These are phyloP conservation scores for Chrysaora quinquecirrha DNA, from an alignment of 30 jellyfish, hydroid and myxozoan genomes.

Conservation along the genomic window DNA sequence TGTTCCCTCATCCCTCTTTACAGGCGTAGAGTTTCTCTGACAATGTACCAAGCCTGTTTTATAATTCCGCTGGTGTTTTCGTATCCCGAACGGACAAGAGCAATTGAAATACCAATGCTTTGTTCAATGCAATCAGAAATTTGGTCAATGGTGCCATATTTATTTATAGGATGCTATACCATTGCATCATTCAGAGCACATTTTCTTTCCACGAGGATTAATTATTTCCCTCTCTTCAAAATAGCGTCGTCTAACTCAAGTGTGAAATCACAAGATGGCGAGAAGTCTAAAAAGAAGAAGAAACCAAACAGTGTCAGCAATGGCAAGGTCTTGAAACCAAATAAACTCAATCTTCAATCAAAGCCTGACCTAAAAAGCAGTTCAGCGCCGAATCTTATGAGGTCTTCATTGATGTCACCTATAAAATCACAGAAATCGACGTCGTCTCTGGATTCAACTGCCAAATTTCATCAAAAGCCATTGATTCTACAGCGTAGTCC, in stretches of 20 bases:
- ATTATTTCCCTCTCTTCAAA: no score
- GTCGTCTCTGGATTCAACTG: constrained; percentile 25
- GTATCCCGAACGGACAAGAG: no score
- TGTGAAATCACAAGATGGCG: constrained; percentile 52
- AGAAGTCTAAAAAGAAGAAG: constrained; percentile 76
- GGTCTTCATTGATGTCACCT: constrained; percentile 52
- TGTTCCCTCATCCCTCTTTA: no score
- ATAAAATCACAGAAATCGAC: constrained; percentile 34
- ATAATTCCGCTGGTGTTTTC: no score
- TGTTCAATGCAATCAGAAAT: no score
- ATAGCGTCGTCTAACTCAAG: constrained; percentile 40
- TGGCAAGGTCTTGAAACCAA: constrained; percentile 59
- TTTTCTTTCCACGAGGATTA: no score
- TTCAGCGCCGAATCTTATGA: constrained; percentile 32
- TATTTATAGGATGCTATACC: no score
- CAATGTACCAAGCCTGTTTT: no score
- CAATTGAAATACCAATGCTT: no score
- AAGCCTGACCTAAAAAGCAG: constrained; percentile 25
- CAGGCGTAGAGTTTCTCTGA: no score
- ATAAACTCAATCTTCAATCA: constrained; percentile 37
- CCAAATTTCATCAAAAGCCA: constrained; percentile 73
- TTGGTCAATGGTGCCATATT: no score
- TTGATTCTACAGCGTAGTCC: constrained; percentile 90
- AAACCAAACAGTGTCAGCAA: constrained; percentile 48
- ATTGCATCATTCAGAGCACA: no score